A percentile compares a stretch with the other conserved stretches of the same genome.
Evolutionary conservation across 2,797 vertebrate genomes (phyloP).

Genomic region (Diplodus puntazzo): DNA sequence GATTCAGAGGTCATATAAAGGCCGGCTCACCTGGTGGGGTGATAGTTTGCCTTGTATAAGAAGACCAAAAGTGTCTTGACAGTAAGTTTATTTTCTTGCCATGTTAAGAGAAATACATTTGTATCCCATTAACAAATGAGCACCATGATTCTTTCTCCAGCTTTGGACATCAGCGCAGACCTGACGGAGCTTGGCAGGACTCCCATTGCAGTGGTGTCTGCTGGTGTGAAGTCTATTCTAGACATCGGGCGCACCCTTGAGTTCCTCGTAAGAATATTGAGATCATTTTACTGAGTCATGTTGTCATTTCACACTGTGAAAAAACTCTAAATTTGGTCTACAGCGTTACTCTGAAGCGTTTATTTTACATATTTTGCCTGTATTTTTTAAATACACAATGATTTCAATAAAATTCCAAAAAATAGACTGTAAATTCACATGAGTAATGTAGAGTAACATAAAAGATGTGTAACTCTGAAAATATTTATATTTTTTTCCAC

Average conservation of each 20-base stretch:
- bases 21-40: not conserved
- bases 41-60: not conserved
- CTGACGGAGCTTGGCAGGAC: conserved; percentile 93
- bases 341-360: too few relatives aligned
- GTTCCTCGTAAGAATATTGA: conserved; percentile 86
- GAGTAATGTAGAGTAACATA: too few relatives aligned
- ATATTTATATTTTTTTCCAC: too few relatives aligned
- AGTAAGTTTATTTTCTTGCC: not conserved
- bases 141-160: conserved; percentile 74
- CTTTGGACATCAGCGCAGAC: conserved; percentile 93
- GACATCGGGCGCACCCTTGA: conserved; percentile 94
- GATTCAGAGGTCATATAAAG: not conserved
- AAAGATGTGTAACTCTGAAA: too few relatives aligned
- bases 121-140: not conserved
- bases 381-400: too few relatives aligned
- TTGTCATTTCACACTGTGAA: not conserved
- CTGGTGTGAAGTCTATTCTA: conserved; percentile 93
- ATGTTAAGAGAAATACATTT: not conserved
- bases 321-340: too few relatives aligned
- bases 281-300: not conserved
- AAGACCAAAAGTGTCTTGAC: not conserved
- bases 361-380: too few relatives aligned
- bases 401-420: too few relatives aligned
- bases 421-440: too few relatives aligned
- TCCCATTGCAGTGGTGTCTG: conserved; percentile 90